phyloP scores from a whole-genome alignment of 2,888 invertebrate species.

The Notocelia uddmanniana region DNA sequence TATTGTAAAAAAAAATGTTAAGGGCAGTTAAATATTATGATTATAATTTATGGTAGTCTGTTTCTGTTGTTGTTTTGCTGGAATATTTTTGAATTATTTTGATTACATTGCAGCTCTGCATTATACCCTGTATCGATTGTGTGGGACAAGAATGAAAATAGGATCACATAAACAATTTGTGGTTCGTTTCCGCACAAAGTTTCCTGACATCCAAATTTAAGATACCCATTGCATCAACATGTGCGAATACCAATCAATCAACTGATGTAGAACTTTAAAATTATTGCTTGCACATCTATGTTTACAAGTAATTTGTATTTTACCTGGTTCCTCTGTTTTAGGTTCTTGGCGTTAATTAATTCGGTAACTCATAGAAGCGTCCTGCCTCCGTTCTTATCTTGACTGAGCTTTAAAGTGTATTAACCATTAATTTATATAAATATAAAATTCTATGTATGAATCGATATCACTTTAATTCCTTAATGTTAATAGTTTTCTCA shows the following conservation, averaged over 20 bases:
- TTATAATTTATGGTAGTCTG: not conserved
- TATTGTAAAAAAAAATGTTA: not conserved
- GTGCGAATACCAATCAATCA: not conserved
- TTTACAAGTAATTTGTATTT: constrained; percentile 42
- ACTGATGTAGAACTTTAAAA: not conserved
- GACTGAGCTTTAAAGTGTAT: constrained; percentile 21
- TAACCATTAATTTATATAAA: constrained; percentile 14
- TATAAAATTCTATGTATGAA: constrained; percentile 45
- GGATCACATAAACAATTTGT: not conserved
- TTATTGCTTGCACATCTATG: constrained; percentile 3
- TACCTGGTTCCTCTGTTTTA: constrained; percentile 54
- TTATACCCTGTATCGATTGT: not conserved
- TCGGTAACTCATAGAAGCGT: constrained; percentile 24
- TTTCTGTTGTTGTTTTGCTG: not conserved
- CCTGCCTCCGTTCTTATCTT: not conserved
- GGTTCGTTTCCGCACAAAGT: not conserved
- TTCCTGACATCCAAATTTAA: not conserved
- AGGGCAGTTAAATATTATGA: not conserved
- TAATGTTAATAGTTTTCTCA: constrained; percentile 32
- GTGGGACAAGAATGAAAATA: not conserved
- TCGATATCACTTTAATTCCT: constrained; percentile 22
- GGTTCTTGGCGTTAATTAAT: constrained; percentile 59
- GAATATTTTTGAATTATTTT: not conserved
- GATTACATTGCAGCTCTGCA: not conserved
- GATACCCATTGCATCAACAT: not conserved